A percentile compares a stretch with the other conserved stretches of the same genome.
These are phyloP conservation scores for Eumacrocentrus americanus DNA, from an alignment of 2,888 invertebrate species.

Conservation along the genomic window DNA sequence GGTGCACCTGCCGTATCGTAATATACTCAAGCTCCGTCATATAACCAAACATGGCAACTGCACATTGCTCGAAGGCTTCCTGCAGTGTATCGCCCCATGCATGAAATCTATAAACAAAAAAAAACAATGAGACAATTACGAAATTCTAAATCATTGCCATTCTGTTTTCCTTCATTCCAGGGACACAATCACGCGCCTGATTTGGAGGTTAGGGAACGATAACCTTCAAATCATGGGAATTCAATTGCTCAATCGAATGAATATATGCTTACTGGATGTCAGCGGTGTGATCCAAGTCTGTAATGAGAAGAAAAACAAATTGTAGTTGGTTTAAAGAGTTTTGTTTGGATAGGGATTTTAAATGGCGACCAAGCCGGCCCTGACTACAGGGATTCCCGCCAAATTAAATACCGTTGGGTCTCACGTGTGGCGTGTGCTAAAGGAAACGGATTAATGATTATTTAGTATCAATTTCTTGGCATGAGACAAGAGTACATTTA, in stretches of 20 bases:
- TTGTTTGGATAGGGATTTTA: no score
- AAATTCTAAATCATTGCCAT: background rate
- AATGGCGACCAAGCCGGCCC: background rate
- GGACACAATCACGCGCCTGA: background rate
- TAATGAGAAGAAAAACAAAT: slow-evolving; percentile 52
- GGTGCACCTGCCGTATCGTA: slow-evolving; percentile 77
- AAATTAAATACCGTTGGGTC: background rate
- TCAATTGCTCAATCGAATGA: background rate
- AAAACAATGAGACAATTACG: slow-evolving; percentile 12
- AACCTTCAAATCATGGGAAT: slow-evolving; percentile 23
- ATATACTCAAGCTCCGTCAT: slow-evolving; percentile 92
- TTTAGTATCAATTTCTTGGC: background rate
- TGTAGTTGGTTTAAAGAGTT: no score
- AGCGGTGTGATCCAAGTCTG: slow-evolving; percentile 96
- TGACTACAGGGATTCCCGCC: background rate
- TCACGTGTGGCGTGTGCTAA: slow-evolving; percentile 15
- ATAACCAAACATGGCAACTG: slow-evolving; percentile 96
- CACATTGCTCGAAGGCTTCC: slow-evolving; percentile 95
- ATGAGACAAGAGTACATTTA: background rate
- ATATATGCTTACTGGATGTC: slow-evolving; percentile 90
- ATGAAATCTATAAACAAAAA: slow-evolving; percentile 71
- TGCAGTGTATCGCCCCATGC: slow-evolving; percentile 87
- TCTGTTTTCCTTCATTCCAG: background rate
- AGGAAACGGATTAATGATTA: background rate
- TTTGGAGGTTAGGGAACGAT: slow-evolving; percentile 29